Base-by-base conservation (phyloP, 2,797 vertebrate genomes). In the Xenopus petersii region DNA sequence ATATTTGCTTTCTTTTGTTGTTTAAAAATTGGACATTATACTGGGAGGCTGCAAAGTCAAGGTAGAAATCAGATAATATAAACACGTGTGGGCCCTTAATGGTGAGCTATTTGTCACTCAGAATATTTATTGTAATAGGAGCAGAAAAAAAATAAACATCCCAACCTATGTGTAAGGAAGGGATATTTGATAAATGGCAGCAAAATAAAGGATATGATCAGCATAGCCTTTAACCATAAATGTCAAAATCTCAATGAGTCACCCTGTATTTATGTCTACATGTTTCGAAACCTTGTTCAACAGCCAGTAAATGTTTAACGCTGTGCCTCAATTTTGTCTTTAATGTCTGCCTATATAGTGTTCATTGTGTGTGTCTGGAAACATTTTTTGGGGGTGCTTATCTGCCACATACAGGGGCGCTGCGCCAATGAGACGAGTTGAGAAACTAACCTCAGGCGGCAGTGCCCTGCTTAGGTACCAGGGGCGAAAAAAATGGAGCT, bases 241-340 rank as follows among this genome's bases (percentile, higher is more conserved):
- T 26, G 74, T 62, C 67, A 64, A 24, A 70, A 70, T 59, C 60
- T 65, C 61, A 64, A 61, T 75, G 74, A 75, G 49, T 75, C 74
- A 75, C 17, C 36, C 33, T 73, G 71, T 15, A 56, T 48, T 63
- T 55, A 67, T 78, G 65, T 64, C 30, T 72, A 26, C 46, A 51
- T 59, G 36, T 73, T 73, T 59, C 61, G 3, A 62, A 73, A 73
- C 51, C 26, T 59, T 30, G 36, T 73, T 69, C 36, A 42, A 73
- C 70, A 69, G 48, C 48, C 16, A 78, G 61, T 72, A 42, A 42
- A 36, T 59, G 56, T 48, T 75, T 64, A 69, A 56, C 36, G 8
- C 54, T 26, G 24, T 13, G n/a, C 55, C 16, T 24, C 46, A 46
- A 51, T 67, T 10, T 30, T 21, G 51, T 6, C 12, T 21, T 1